Evolutionary conservation across 30 jellyfish, hydroid and myxozoan genomes (phyloP), one percentile per base, ranked within the genome.

Genomic region (Turritopsis dohrnii): DNA sequence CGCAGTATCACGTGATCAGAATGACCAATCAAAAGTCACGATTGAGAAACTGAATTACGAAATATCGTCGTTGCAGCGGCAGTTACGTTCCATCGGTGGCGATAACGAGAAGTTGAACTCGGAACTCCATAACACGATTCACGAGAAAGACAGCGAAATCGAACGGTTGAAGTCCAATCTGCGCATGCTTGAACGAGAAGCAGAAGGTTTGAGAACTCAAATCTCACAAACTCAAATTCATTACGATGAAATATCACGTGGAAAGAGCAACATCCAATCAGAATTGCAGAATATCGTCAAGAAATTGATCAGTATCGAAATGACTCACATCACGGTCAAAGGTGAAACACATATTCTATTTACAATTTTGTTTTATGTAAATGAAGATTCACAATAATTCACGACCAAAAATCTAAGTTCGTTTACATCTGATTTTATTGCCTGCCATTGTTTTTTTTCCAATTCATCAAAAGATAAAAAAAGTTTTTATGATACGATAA

Each of bases 91-190:
- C 71, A 83, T 89, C 7, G 94, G 95, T 52, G 82, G 90, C 21
- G 96, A 88, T 66, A 85, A 88, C 66, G 98, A 93, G 74, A 93
- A 89, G 71, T 83, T 86, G 20, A 71, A 66, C 87, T 85, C 54
- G 82, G 98, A 93, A 30, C 74, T 83, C 80, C 85, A 93, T 89
- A 93, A 89, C 52, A 26, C 85, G 28, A 60, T 85, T n/a, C 98
- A 93, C 29, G 98, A 93, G 81, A 89, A 88, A 72, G 98, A 88
- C 74, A 89, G 96, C 60, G 98, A 93, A 54, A 86, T 89, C 25
- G 98, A 93, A 80, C 93, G 87, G 52, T 82, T 88, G 83, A 88
- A 54, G 72, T 84, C 96, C 18, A 83, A 76, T 76, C n/a, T 86
- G 66, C 85, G 96, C 52, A 28, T 85, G 81, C 88, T 88, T 21